Evolutionary conservation across 2,113 vertebrate species (phyloP), one percentile per base, ranked within the genome.

Genomic region (Pampusana beccarii): DNA sequence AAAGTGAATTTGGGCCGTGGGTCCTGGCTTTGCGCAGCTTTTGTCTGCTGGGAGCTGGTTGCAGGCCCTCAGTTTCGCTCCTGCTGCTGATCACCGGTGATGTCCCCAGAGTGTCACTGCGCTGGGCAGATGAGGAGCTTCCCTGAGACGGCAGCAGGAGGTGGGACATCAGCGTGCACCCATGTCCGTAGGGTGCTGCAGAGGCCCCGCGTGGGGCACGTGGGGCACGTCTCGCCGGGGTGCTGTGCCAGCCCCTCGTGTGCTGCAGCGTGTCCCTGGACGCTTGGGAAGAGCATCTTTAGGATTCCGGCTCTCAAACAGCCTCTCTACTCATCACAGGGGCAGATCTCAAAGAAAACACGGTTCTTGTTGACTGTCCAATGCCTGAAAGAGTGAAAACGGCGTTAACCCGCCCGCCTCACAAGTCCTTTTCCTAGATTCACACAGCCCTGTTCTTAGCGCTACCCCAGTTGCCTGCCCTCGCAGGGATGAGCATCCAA

Each of bases 211-310:
- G 2, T 28, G 11, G 31, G 48, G 12, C 5, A 23, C 3, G 2
- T 24, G 10, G 33, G 50, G 13, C 5, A 23, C 24, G 21, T 16
- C 50, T 31, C 65, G 19, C 60, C 1, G 0, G 65, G 54, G 26
- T 7, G 53, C 58, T 60, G 8, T 1, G 1, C 26, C 66, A 75
- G 36, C 40, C 36, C 5, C 1, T 11, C 1, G 4, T 20, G 42
- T 83, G 53, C 72, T 6, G 1, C 29, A 10, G 42, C 24, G 16
- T 18, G 24, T 26, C 42, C 34, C 44, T 64, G 2, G 1, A 7
- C 1, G 5, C 72, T 38, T 1, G 1, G 64, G n/a, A 54, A 54
- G 54, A 65, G 60, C 67, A 19, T 7, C 25, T 69, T 31, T 18
- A 53, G 38, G 72, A 56, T 67, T 69, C 29, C 1, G 0, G 5